phyloP scores from a whole-genome alignment of 2,113 vertebrate species.

The Argyrosomus japonicus region DNA sequence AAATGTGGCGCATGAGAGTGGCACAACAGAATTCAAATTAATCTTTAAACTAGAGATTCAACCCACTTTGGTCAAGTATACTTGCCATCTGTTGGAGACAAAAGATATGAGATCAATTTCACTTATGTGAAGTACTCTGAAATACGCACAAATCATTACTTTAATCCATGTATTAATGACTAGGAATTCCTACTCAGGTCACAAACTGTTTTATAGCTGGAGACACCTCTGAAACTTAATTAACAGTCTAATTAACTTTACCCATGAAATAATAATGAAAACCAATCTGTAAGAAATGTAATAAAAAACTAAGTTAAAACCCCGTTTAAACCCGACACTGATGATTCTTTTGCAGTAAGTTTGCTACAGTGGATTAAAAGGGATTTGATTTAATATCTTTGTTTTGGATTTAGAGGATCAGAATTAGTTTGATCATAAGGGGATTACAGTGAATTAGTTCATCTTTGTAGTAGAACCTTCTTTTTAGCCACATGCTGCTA shows the following conservation, averaged over 20 bases:
- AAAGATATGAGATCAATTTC: background rate
- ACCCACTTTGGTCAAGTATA: background rate
- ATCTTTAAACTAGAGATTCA: slow-evolving; percentile 3
- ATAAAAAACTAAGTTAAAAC: slow-evolving; percentile 30
- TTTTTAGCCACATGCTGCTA: slow-evolving; percentile 21
- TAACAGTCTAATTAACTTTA: slow-evolving; percentile 54
- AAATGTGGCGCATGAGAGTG: background rate
- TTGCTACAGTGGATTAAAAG: slow-evolving; percentile 62
- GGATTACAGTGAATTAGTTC: slow-evolving; percentile 62
- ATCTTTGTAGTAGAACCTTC: slow-evolving; percentile 41
- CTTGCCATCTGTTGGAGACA: slow-evolving; percentile 14
- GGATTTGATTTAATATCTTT: slow-evolving; percentile 70
- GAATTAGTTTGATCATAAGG: slow-evolving; percentile 61
- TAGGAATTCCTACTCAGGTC: background rate
- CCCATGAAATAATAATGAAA: slow-evolving; percentile 48
- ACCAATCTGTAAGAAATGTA: slow-evolving; percentile 36
- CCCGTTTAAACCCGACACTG: slow-evolving; percentile 15
- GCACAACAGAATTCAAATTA: background rate
- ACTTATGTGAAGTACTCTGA: slow-evolving; percentile 5
- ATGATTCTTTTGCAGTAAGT: slow-evolving; percentile 42
- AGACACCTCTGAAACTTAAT: slow-evolving; percentile 29
- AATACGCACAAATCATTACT: slow-evolving; percentile 4
- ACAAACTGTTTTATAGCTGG: slow-evolving; percentile 20
- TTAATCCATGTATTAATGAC: slow-evolving; percentile 11
- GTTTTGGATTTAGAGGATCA: slow-evolving; percentile 66